phyloP scores from a whole-genome alignment of 1,140 invertebrate genomes.

The Dinothrombium tinctorium region DNA sequence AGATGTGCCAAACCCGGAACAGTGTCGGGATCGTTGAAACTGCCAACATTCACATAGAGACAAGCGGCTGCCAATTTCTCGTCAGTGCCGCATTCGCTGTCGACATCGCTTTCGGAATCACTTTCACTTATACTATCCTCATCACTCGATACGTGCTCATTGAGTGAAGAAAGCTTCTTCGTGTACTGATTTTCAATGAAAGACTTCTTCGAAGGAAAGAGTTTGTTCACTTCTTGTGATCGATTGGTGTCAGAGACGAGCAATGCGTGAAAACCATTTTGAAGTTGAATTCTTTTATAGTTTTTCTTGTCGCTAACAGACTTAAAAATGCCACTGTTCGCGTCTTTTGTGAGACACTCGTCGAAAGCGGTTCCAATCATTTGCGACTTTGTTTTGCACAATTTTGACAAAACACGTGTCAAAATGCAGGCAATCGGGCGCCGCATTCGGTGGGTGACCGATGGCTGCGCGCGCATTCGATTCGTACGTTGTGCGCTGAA shows the following conservation, averaged over 20 bases:
- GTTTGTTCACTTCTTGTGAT: neutral
- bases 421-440: too few relatives aligned
- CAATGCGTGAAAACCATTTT: constrained; percentile 25
- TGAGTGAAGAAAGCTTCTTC: neutral
- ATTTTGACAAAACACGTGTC: too few relatives aligned
- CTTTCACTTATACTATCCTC: neutral
- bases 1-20: constrained; percentile 75
- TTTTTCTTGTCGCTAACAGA: constrained; percentile 14
- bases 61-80: constrained; percentile 21
- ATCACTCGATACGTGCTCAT: neutral
- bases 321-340: constrained; percentile 2
- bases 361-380: too few relatives aligned
- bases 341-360: neutral
- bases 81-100: too few relatives aligned
- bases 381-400: too few relatives aligned
- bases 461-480: too few relatives aligned
- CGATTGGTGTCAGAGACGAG: constrained; percentile 21
- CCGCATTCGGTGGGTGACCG: too few relatives aligned
- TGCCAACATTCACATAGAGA: constrained; percentile 25
- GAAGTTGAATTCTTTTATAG: constrained; percentile 11
- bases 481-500: too few relatives aligned
- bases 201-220: neutral
- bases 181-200: neutral
- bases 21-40: constrained; percentile 33
- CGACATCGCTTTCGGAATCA: neutral